phyloP scores from a whole-genome alignment of 2,888 invertebrate genomes.

The Xanthorhoe spadicearia region DNA sequence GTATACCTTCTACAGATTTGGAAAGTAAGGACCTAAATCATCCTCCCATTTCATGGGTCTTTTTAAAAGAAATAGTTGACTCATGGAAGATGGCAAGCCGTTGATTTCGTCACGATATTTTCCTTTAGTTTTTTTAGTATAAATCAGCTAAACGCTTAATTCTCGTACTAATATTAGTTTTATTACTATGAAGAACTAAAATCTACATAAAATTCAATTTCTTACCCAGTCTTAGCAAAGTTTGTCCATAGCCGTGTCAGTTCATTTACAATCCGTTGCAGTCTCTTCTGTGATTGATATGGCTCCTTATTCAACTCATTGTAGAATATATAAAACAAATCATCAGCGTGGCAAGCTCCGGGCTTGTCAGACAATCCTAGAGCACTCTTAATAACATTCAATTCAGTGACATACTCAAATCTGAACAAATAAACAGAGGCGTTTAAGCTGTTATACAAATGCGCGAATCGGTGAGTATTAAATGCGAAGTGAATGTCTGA shows the following conservation, averaged over 20 bases:
- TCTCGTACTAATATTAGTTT: no score
- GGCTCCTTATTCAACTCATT: conserved; percentile 60
- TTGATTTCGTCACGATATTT: no score
- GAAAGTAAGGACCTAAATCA: no score
- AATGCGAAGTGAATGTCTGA: conserved; percentile 60
- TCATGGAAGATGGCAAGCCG: no score
- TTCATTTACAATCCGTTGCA: conserved; percentile 61
- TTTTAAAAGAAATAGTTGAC: no score
- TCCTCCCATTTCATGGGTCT: no score
- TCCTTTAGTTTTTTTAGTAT: no score
- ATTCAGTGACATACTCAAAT: conserved; percentile 63
- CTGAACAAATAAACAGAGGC: conserved; percentile 61
- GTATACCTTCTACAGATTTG: no score
- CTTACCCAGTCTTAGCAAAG: conserved; percentile 71
- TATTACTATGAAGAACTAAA: not conserved
- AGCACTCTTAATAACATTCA: conserved; percentile 60
- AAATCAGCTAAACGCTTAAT: no score
- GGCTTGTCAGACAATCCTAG: conserved; percentile 47
- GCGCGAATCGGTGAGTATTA: conserved; percentile 58
- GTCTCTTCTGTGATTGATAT: conserved; percentile 50
- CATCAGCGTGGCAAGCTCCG: conserved; percentile 80
- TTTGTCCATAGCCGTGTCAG: conserved; percentile 76
- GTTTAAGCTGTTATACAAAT: conserved; percentile 51
- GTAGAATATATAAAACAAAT: conserved; percentile 77
- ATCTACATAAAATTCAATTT: not conserved